Evolutionary conservation across 2,797 vertebrate genomes (phyloP).

Genomic region (Sebastes hopkinsi): DNA sequence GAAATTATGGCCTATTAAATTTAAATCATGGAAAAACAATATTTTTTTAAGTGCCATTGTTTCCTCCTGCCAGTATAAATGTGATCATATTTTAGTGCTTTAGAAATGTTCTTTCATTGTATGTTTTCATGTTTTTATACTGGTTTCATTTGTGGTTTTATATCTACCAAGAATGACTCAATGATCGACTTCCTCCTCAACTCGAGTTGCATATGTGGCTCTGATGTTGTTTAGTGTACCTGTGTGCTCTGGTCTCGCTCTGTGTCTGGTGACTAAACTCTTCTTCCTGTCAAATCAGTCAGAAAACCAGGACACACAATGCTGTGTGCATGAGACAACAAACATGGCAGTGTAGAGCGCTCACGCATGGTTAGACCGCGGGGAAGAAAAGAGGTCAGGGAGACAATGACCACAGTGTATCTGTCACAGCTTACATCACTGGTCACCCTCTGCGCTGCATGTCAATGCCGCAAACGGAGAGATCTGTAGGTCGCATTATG

Average conservation of each 20-base stretch:
- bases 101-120: background rate
- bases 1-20: background rate
- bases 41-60: background rate
- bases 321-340: slow-evolving; percentile 47
- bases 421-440: slow-evolving; percentile 79
- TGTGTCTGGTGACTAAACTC: slow-evolving; percentile 30
- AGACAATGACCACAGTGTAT: slow-evolving; percentile 81
- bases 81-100: background rate
- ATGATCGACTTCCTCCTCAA: background rate
- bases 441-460: slow-evolving; percentile 49
- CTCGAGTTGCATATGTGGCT: background rate
- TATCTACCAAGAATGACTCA: background rate
- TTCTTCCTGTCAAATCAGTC: slow-evolving; percentile 57
- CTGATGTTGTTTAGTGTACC: slow-evolving; percentile 14
- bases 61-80: background rate
- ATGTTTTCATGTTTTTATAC: background rate
- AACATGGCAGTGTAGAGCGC: slow-evolving; percentile 58
- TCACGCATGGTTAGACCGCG: slow-evolving; percentile 68
- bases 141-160: background rate
- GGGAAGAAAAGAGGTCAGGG: slow-evolving; percentile 67
- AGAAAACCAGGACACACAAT: slow-evolving; percentile 49
- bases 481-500: slow-evolving; percentile 38
- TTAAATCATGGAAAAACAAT: background rate
- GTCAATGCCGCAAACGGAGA: slow-evolving; percentile 43
- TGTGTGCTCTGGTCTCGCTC: slow-evolving; percentile 10